Percentiles rank a stretch among this genome's conserved stretches.
phyloP scores from a whole-genome alignment of 1,140 invertebrate species.

The Bombus polaris region DNA sequence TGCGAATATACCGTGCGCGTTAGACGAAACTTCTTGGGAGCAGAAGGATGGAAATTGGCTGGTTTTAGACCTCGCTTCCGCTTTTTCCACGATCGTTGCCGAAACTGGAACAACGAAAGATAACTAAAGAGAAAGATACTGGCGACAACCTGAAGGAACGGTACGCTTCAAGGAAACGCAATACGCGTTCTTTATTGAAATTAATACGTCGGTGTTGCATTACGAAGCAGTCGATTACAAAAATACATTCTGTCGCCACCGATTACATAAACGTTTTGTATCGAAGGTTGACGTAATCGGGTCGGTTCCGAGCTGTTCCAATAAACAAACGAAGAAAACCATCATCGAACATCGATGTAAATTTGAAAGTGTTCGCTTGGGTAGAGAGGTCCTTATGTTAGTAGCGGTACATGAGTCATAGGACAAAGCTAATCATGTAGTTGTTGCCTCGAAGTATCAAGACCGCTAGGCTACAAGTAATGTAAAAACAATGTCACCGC shows the following conservation, averaged over 20 bases:
- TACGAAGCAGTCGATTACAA: constrained; percentile 34
- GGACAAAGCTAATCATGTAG: too few relatives aligned
- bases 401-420: too few relatives aligned
- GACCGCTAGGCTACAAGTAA: too few relatives aligned
- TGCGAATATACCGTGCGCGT: too few relatives aligned
- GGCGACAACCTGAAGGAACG: not conserved
- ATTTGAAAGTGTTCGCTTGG: not conserved
- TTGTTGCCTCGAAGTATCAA: too few relatives aligned
- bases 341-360: not conserved
- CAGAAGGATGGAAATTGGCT: too few relatives aligned
- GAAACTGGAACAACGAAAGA: not conserved
- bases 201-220: constrained; percentile 51
- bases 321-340: not conserved
- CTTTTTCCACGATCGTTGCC: not conserved
- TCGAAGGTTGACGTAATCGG: constrained; percentile 3
- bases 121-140: not conserved
- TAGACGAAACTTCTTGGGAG: too few relatives aligned
- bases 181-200: constrained; percentile 54
- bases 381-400: not conserved
- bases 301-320: not conserved
- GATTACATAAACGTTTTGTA: constrained; percentile 43
- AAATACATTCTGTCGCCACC: constrained; percentile 36
- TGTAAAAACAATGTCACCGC: too few relatives aligned
- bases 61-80: too few relatives aligned
- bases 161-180: constrained; percentile 37